These are phyloP conservation scores for Australoheros facetus DNA, from an alignment of 2,797 vertebrate species.

Conservation along the genomic window DNA sequence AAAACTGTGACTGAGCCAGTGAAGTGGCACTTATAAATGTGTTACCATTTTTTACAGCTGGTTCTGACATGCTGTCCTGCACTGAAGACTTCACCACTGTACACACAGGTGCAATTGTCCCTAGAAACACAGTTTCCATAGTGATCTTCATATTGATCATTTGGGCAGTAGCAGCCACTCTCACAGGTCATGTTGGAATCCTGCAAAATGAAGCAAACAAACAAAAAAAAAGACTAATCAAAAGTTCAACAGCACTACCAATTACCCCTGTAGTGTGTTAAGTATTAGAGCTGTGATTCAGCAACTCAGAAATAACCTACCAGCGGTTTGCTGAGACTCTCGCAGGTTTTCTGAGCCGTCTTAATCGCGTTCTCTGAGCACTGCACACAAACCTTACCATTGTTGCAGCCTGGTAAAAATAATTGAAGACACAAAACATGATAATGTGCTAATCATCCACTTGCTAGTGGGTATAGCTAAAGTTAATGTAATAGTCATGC, in stretches of 20 bases:
- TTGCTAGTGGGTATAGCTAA: not conserved
- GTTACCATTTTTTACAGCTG: conserved; percentile 84
- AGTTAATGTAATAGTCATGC: no score
- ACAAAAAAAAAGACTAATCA: not conserved
- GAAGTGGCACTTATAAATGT: not conserved
- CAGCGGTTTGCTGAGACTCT: conserved; percentile 68
- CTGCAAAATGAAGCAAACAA: conserved; percentile 46
- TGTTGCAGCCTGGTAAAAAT: conserved; percentile 58
- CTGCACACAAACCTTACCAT: conserved; percentile 72
- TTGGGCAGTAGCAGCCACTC: conserved; percentile 85
- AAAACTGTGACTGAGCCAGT: rapidly evolving
- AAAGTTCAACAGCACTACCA: not conserved
- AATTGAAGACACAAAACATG: not conserved
- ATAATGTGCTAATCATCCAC: not conserved
- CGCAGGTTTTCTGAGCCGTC: conserved; percentile 73
- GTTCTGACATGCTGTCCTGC: conserved; percentile 74
- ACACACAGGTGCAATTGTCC: conserved; percentile 82
- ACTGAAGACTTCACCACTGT: conserved; percentile 75
- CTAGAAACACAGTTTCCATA: conserved; percentile 77
- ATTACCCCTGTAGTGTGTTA: not conserved
- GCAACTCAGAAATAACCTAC: conserved; percentile 32
- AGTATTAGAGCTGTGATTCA: not conserved
- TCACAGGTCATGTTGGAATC: conserved; percentile 58
- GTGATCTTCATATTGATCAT: conserved; percentile 80
- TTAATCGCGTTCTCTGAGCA: conserved; percentile 54